Evolutionary conservation across 2,113 vertebrate genomes (phyloP).

Genomic region (Mustela nigripes): DNA sequence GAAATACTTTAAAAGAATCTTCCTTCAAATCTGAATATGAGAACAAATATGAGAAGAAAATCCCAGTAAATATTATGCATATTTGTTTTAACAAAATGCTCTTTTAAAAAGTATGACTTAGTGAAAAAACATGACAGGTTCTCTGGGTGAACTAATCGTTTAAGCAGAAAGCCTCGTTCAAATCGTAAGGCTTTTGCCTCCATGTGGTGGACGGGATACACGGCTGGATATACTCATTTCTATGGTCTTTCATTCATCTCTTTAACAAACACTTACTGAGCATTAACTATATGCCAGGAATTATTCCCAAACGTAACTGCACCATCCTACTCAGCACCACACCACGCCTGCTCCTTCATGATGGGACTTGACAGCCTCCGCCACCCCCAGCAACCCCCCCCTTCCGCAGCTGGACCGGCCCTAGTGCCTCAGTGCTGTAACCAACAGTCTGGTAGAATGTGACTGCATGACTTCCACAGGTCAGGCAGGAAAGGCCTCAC

Average conservation of each 20-base stretch:
- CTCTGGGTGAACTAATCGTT: background rate
- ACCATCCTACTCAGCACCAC: background rate
- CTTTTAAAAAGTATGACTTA: background rate
- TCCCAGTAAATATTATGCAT: background rate
- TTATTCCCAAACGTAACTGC: background rate
- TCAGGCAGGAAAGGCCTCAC: background rate
- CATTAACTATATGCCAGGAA: background rate
- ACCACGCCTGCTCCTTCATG: too few species aligned
- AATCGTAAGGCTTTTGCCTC: background rate
- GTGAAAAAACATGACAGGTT: background rate
- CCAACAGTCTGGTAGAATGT: background rate
- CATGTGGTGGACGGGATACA: background rate
- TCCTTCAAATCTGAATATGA: slow-evolving; percentile 20
- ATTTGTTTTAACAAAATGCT: background rate
- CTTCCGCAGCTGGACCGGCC: background rate
- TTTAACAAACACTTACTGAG: background rate
- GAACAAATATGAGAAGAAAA: background rate
- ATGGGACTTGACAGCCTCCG: background rate
- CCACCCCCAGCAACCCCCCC: background rate
- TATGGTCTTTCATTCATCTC: background rate
- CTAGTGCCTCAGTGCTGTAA: background rate
- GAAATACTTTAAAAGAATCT: background rate
- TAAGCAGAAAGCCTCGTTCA: background rate
- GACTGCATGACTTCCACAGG: background rate
- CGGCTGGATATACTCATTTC: background rate